phyloP scores from a whole-genome alignment of 2,888 invertebrate species.

The Ommatoiulus sabulosus region DNA sequence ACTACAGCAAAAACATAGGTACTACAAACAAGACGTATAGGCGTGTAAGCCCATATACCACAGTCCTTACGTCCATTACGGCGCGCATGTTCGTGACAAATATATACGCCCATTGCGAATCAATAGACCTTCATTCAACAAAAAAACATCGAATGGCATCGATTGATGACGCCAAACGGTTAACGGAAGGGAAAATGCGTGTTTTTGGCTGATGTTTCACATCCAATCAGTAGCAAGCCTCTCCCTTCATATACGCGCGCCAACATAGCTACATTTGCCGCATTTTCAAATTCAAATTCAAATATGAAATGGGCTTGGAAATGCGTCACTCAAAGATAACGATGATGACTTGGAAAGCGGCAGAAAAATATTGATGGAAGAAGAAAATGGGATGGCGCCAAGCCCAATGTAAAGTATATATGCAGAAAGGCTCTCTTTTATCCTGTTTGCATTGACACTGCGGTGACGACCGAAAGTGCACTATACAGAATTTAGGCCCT shows the following conservation, averaged over 20 bases:
- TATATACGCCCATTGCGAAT: constrained; percentile 37
- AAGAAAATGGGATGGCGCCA: not conserved
- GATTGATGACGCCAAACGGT: constrained; percentile 29
- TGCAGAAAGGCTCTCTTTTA: too few species aligned
- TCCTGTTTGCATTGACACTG: too few species aligned
- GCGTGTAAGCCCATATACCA: not conserved
- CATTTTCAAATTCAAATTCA: constrained; percentile 7
- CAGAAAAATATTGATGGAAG: not conserved
- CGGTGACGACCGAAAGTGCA: too few species aligned
- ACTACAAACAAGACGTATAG: not conserved
- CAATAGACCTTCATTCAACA: not conserved
- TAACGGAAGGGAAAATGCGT: not conserved
- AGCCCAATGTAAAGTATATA: not conserved
- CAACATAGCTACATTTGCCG: not conserved
- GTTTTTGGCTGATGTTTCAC: not conserved
- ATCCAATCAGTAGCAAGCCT: not conserved
- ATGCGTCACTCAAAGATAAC: not conserved
- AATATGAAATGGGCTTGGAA: not conserved
- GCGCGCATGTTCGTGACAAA: constrained; percentile 30
- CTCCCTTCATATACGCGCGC: not conserved
- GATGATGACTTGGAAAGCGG: not conserved
- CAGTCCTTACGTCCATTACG: not conserved
- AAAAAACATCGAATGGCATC: not conserved
- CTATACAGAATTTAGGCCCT: too few species aligned
- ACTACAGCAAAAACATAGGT: not conserved